Evolutionary conservation across 2,888 invertebrate genomes (phyloP).

Genomic region (Agrochola lychnidis): DNA sequence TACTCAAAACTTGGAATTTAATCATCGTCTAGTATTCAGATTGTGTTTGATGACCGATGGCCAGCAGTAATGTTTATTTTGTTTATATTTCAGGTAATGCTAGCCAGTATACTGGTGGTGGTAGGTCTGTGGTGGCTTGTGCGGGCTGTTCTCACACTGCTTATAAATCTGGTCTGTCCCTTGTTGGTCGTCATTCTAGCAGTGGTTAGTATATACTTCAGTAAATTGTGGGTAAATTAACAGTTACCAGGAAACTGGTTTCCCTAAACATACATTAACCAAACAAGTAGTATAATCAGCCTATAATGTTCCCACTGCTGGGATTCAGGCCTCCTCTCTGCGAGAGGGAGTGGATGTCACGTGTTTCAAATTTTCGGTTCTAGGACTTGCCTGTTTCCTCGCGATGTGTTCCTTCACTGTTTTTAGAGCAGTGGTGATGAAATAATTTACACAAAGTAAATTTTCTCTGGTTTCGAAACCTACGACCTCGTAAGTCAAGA

Average conservation of each 20-base stretch:
- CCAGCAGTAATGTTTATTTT: neutral
- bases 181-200: constrained; percentile 82
- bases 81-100: constrained; percentile 78
- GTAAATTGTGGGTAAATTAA: neutral
- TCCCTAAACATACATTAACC: neutral
- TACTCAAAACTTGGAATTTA: neutral
- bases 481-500: neutral
- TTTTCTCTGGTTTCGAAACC: neutral
- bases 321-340: neutral
- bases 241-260: neutral
- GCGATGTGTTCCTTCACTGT: too few species aligned
- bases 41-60: neutral
- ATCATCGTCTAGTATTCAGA: neutral
- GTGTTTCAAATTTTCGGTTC: neutral
- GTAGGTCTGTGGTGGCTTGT: constrained; percentile 86
- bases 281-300: neutral
- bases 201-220: constrained; percentile 75
- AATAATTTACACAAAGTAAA: neutral
- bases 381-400: neutral
- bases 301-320: neutral
- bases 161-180: constrained; percentile 84
- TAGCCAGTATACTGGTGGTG: constrained; percentile 84
- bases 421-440: neutral
- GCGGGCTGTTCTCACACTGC: constrained; percentile 77
- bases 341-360: neutral